These are phyloP conservation scores for Anneissia japonica DNA, from an alignment of 35 echinoderm and acorn worm species.

Conservation along the genomic window DNA sequence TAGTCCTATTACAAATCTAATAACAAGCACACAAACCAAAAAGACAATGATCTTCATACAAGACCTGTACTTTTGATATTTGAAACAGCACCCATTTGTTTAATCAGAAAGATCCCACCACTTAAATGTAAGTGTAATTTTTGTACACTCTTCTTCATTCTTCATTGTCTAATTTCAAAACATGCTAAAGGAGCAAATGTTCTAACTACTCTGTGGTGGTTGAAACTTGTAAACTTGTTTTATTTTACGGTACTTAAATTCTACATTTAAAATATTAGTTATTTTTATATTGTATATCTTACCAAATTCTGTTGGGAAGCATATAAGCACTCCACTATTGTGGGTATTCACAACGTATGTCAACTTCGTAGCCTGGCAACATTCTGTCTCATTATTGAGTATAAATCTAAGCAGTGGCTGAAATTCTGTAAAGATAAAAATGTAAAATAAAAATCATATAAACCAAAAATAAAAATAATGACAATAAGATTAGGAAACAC, in stretches of 20 bases:
- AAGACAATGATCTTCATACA: too few species aligned
- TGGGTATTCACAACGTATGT: constrained; percentile 77
- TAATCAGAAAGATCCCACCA: constrained; percentile 10
- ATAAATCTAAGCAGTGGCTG: not conserved
- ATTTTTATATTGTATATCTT: too few species aligned
- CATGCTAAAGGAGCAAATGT: not conserved
- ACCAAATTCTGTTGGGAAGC: constrained; percentile 93
- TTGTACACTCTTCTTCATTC: not conserved
- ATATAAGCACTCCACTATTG: constrained; percentile 65
- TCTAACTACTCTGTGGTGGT: not conserved
- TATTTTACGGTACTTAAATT: not conserved
- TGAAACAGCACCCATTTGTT: too few species aligned
- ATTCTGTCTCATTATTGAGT: constrained; percentile 1
- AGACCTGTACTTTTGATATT: too few species aligned
- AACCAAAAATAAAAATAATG: too few species aligned
- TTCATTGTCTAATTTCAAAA: not conserved
- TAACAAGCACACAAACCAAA: too few species aligned
- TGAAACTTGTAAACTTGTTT: not conserved
- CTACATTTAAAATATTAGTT: too few species aligned
- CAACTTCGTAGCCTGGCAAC: constrained; percentile 67
- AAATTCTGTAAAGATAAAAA: not conserved
- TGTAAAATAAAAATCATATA: not conserved
- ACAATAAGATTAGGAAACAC: too few species aligned
- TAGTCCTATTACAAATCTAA: too few species aligned
- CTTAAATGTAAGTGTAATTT: not conserved